Evolutionary conservation across 2,113 vertebrate species (phyloP).

Genomic region (Chamaetylas fuelleborni): DNA sequence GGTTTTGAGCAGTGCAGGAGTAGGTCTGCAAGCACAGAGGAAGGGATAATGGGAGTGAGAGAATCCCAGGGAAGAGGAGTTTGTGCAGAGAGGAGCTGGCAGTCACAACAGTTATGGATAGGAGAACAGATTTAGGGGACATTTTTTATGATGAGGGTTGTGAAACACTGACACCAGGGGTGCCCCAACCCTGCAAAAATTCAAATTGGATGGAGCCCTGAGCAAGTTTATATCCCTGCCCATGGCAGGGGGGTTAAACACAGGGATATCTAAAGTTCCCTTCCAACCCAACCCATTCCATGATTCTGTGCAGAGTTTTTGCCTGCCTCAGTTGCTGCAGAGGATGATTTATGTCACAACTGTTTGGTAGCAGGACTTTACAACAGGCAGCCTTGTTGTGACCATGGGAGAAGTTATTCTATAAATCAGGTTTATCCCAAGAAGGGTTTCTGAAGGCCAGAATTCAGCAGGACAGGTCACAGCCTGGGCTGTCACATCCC

Average conservation of each 20-base stretch:
- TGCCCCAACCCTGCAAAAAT: neutral
- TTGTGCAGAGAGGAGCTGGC: neutral
- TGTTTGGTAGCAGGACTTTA: neutral
- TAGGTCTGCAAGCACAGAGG: neutral
- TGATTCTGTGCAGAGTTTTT: neutral
- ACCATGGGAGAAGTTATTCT: neutral
- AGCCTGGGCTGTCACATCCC: neutral
- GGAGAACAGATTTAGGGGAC: fast-evolving
- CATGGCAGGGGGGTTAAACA: fast-evolving
- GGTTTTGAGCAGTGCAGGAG: neutral
- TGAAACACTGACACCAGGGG: fast-evolving
- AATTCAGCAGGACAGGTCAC: neutral
- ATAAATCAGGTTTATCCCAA: neutral
- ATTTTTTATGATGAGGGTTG: fast-evolving
- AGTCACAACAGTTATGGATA: neutral
- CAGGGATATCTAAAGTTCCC: neutral
- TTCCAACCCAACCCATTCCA: neutral
- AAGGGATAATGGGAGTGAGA: neutral
- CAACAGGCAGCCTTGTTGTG: neutral
- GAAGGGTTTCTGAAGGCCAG: neutral
- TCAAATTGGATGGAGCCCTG: neutral
- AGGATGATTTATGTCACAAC: neutral
- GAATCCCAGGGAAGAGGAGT: neutral
- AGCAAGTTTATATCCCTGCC: neutral
- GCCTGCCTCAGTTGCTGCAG: neutral